Evolutionary conservation across 2,113 vertebrate species (phyloP).

Genomic region (Pogona vitticeps): DNA sequence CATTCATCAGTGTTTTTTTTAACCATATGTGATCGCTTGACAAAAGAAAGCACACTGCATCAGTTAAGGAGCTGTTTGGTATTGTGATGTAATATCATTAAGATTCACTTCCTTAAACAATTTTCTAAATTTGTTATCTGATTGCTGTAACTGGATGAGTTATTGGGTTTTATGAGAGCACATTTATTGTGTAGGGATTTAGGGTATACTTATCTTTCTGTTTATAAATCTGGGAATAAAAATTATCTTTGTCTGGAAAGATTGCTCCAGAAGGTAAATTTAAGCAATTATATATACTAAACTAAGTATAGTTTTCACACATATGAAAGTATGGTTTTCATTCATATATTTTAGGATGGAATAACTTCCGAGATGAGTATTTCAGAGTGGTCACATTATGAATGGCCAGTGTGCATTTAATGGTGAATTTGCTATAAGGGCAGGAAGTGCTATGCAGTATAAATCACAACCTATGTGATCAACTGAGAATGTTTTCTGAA

Average conservation of each 20-base stretch:
- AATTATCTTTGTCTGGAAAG: slow-evolving; percentile 34
- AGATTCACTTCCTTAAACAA: slow-evolving; percentile 70
- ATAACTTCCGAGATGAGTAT: slow-evolving; percentile 42
- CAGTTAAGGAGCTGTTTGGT: slow-evolving; percentile 60
- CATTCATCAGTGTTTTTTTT: slow-evolving; percentile 43
- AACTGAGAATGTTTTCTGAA: not conserved
- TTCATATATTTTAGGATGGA: slow-evolving; percentile 35
- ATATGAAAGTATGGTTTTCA: slow-evolving; percentile 45
- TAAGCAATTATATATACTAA: too few relatives aligned
- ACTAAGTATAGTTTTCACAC: too few relatives aligned
- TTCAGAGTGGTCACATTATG: not conserved
- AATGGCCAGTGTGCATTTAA: not conserved
- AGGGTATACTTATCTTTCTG: slow-evolving; percentile 39
- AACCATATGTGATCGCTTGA: slow-evolving; percentile 51
- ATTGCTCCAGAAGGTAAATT: not conserved
- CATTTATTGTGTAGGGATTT: slow-evolving; percentile 38
- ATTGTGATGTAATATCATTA: slow-evolving; percentile 64
- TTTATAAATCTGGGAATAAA: slow-evolving; percentile 49
- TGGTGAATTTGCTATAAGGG: slow-evolving; percentile 43
- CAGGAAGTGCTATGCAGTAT: slow-evolving; percentile 22
- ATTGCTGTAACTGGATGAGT: slow-evolving; percentile 49
- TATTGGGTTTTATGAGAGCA: slow-evolving; percentile 52
- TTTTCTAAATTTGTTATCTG: slow-evolving; percentile 65
- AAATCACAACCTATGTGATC: not conserved
- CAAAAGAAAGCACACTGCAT: slow-evolving; percentile 48